Conservation (phyloP, 2,888 invertebrate species). For the Tiphia femorata region DNA sequence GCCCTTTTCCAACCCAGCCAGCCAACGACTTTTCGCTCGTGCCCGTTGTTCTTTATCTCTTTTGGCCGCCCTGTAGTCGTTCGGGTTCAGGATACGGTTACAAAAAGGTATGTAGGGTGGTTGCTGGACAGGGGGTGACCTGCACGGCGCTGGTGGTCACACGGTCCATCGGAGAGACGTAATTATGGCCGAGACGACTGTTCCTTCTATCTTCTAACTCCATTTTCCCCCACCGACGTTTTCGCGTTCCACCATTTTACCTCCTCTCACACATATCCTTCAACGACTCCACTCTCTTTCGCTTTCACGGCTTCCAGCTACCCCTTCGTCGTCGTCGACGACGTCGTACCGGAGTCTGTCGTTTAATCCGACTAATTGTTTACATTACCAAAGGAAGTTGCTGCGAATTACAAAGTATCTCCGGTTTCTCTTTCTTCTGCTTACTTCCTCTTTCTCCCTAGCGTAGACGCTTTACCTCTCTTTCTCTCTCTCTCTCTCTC, state of each 20-base stretch:
- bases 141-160: too few species aligned
- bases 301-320: constrained; percentile 5
- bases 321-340: neutral
- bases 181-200: constrained; percentile 13
- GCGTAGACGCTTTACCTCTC: neutral
- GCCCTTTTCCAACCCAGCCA: too few species aligned
- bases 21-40: too few species aligned
- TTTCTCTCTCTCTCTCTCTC: constrained; percentile 16
- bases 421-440: too few species aligned
- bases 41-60: too few species aligned
- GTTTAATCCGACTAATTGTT: constrained; percentile 65
- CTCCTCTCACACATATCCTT: neutral
- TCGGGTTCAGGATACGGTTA: too few species aligned
- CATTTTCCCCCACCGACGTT: constrained; percentile 2
- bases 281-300: constrained; percentile 5
- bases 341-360: constrained; percentile 23
- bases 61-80: too few species aligned
- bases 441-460: neutral
- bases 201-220: constrained; percentile 8
- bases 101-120: too few species aligned
- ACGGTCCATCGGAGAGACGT: constrained; percentile 10
- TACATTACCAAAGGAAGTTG: constrained; percentile 62
- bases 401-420: constrained; percentile 59
- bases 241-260: constrained; percentile 14
- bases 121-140: too few species aligned